Percentiles rank a stretch among this genome's conserved stretches.
phyloP scores from a whole-genome alignment of 1,140 invertebrate genomes.

The Mercenaria mercenaria region DNA sequence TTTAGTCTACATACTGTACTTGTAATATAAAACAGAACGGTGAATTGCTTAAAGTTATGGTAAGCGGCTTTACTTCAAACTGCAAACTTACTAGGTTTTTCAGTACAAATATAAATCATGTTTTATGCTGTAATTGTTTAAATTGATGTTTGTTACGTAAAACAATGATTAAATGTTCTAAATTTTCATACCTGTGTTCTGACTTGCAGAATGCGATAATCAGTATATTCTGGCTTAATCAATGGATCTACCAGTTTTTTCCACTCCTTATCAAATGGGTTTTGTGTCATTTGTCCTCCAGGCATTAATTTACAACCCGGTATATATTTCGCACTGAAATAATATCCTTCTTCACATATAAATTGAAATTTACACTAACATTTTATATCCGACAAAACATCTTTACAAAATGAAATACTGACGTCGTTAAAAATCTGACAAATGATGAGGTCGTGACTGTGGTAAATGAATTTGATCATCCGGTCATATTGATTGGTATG shows the following conservation, averaged over 20 bases:
- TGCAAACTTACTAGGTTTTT: neutral
- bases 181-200: neutral
- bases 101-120: neutral
- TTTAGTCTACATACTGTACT: too few relatives aligned
- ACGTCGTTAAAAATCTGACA: too few relatives aligned
- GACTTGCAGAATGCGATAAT: neutral
- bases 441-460: too few relatives aligned
- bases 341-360: too few relatives aligned
- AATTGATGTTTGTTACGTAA: too few relatives aligned
- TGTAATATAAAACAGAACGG: neutral
- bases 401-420: too few relatives aligned
- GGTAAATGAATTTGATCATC: too few relatives aligned
- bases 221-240: neutral
- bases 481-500: too few relatives aligned
- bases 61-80: neutral
- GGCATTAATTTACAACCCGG: neutral
- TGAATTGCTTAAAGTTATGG: neutral
- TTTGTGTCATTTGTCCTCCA: neutral
- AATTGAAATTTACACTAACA: neutral
- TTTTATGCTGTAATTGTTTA: too few relatives aligned
- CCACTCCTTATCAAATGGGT: neutral
- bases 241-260: neutral
- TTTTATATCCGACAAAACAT: too few relatives aligned
- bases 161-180: too few relatives aligned
- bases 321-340: neutral